These are phyloP conservation scores for Phenganax subtilis DNA, from an alignment of 92 coral and sea anemone species.

Conservation along the genomic window DNA sequence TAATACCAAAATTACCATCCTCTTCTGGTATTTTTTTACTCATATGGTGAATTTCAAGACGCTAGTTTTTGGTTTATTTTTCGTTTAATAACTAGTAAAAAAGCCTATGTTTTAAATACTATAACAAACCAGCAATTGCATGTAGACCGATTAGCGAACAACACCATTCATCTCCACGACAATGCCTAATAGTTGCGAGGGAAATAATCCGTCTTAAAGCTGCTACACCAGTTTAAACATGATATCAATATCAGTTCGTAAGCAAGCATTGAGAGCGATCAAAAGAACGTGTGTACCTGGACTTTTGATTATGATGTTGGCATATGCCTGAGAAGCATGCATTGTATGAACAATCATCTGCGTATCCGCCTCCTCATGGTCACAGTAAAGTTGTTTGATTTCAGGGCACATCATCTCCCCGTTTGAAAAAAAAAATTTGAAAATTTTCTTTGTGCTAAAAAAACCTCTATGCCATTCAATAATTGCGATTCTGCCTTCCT, in stretches of 20 bases:
- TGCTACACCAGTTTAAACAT: background rate
- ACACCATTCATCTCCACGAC: background rate
- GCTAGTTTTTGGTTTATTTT: too few species aligned
- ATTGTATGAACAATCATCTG: background rate
- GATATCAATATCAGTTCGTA: background rate
- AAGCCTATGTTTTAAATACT: background rate
- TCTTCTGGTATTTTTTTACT: too few species aligned
- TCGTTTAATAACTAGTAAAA: too few species aligned
- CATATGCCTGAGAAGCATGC: background rate
- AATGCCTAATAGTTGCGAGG: background rate
- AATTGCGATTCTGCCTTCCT: background rate
- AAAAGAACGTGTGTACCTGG: background rate
- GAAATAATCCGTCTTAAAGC: background rate
- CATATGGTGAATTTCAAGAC: too few species aligned
- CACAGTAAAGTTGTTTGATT: background rate
- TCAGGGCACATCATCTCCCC: background rate
- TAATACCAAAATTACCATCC: too few species aligned
- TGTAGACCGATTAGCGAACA: background rate
- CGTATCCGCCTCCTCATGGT: background rate
- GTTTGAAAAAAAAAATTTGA: constrained; percentile 31
- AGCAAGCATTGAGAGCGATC: background rate
- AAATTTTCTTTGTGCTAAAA: constrained; percentile 5
- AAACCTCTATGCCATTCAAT: background rate
- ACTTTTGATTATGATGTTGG: background rate
- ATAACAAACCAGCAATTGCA: background rate